These are phyloP conservation scores for Osmerus eperlanus DNA, from an alignment of 2,113 vertebrate genomes.

Conservation along the genomic window DNA sequence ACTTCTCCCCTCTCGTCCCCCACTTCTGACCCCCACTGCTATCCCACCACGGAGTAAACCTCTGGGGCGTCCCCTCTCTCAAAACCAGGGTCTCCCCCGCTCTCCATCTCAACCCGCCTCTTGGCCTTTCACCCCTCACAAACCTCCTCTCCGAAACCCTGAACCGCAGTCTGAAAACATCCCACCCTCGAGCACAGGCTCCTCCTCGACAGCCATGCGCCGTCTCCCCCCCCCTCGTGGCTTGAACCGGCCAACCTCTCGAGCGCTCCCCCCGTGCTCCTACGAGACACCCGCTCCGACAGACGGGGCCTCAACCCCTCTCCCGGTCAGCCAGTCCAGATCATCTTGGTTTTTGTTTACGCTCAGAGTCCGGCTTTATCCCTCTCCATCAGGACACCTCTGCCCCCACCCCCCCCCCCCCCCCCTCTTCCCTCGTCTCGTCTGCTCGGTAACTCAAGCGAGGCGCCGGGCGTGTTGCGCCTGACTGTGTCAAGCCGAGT, in stretches of 20 bases:
- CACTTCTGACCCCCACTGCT: constrained; percentile 10
- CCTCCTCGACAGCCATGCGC: constrained; percentile 34
- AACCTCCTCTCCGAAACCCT: background rate
- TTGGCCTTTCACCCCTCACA: constrained; percentile 23
- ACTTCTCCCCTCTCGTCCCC: constrained; percentile 2
- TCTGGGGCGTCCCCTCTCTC: constrained; percentile 11
- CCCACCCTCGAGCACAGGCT: background rate
- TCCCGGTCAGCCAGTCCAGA: constrained; percentile 15
- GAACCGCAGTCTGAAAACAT: constrained; percentile 38
- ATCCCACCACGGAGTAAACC: background rate
- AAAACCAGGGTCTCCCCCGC: background rate
- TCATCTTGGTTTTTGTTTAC: constrained; percentile 51
- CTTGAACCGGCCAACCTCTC: background rate
- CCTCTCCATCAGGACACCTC: constrained; percentile 14
- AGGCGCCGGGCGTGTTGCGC: background rate
- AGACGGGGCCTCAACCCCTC: constrained; percentile 41
- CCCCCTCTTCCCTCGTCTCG: background rate
- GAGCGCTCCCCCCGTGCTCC: background rate
- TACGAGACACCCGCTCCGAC: constrained; percentile 32
- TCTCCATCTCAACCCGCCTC: constrained; percentile 24
- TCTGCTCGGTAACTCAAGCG: background rate
- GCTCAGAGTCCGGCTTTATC: constrained; percentile 30
- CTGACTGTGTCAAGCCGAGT: constrained; percentile 40
- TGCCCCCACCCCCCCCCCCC: background rate
- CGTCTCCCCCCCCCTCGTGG: constrained; percentile 17